Conservation (phyloP, 2,797 vertebrate genomes). For the Poeciliopsis presidionis region DNA sequence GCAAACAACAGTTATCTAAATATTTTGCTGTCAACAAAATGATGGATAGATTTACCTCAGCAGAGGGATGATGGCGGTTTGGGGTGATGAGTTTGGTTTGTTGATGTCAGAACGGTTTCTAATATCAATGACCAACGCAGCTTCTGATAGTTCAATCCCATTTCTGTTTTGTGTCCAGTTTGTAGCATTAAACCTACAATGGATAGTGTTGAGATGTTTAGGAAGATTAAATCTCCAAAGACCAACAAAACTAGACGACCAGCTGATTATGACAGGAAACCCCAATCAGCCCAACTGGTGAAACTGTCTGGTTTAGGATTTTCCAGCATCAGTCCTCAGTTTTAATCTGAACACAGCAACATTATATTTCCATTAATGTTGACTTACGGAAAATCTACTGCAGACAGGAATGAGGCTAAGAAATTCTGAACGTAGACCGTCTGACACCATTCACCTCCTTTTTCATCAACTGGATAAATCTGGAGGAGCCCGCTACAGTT, state of each 20-base stretch:
- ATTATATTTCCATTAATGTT: background rate
- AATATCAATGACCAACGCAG: conserved; percentile 41
- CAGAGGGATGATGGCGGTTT: conserved; percentile 40
- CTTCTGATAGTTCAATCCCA: accelerated
- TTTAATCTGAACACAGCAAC: background rate
- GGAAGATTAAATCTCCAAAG: background rate
- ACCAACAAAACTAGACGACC: background rate
- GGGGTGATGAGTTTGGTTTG: conserved; percentile 12
- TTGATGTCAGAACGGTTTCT: conserved; percentile 48
- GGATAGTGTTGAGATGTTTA: background rate
- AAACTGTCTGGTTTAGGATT: background rate
- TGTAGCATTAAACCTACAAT: background rate
- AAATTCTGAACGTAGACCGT: conserved; percentile 17
- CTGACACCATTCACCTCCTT: conserved; percentile 45
- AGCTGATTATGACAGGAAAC: background rate
- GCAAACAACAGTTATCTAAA: background rate
- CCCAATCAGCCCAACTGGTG: no score
- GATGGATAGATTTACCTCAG: conserved; percentile 33
- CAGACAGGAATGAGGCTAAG: background rate
- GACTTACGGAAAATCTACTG: background rate
- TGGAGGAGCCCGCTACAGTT: accelerated
- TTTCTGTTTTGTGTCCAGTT: background rate
- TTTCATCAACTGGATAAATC: background rate
- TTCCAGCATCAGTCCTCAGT: background rate
- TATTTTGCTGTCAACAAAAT: background rate